phyloP scores from a whole-genome alignment of 2,888 invertebrate genomes.

The Campopleginae sp. region DNA sequence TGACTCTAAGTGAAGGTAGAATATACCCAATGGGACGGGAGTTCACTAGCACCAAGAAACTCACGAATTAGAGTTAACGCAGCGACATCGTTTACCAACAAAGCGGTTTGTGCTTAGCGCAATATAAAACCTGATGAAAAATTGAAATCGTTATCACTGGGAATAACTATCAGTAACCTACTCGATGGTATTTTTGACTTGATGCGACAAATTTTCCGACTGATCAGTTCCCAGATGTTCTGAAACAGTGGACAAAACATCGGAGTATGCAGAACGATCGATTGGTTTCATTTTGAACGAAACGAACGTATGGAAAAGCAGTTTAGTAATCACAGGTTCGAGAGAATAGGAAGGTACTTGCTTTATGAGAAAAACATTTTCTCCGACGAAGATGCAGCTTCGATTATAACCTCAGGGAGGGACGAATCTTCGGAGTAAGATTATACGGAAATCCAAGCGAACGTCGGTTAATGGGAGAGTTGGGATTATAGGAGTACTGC shows the following conservation, averaged over 20 bases:
- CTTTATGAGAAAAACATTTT: constrained; percentile 1
- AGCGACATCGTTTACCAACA: constrained; percentile 9
- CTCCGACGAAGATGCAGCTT: background rate
- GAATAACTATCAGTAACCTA: background rate
- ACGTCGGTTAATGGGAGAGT: constrained; percentile 55
- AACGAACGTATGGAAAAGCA: background rate
- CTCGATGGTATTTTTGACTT: background rate
- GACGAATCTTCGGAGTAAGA: constrained; percentile 53
- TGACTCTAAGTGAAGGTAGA: constrained; percentile 36
- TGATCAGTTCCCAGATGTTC: background rate
- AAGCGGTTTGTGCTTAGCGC: background rate
- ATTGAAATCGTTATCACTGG: background rate
- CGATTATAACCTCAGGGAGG: constrained; percentile 8
- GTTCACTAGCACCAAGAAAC: constrained; percentile 22
- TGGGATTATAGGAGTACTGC: constrained; percentile 30
- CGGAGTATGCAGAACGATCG: background rate
- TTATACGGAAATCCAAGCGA: constrained; percentile 57
- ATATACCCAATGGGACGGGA: constrained; percentile 33
- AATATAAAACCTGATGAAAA: background rate
- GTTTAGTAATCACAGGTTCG: background rate
- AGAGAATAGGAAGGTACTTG: background rate
- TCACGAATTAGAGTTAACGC: constrained; percentile 51
- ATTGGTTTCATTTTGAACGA: background rate
- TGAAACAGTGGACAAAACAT: background rate
- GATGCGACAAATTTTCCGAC: background rate